Conservation (phyloP, 2,113 vertebrate genomes). For the Corythaeola cristata region DNA sequence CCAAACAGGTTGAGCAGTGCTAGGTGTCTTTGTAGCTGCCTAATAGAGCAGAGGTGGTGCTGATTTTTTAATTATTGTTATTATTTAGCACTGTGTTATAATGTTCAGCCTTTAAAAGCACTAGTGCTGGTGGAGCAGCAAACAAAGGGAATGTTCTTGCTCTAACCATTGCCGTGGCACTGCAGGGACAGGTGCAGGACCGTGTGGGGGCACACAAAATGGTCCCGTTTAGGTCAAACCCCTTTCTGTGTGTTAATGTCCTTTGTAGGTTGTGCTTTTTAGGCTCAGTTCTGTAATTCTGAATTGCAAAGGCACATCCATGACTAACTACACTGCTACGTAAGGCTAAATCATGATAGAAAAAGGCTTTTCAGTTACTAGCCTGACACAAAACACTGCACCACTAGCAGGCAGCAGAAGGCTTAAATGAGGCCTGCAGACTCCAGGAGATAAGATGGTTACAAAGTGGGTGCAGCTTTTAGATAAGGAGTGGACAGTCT, state of each 20-base stretch:
- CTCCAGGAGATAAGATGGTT: neutral
- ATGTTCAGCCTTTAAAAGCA: neutral
- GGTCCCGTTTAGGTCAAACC: neutral
- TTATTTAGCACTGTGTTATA: neutral
- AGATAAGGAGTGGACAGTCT: neutral
- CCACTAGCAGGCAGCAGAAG: conserved; percentile 24
- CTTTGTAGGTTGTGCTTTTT: neutral
- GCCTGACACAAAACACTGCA: neutral
- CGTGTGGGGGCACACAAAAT: neutral
- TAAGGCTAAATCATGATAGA: neutral
- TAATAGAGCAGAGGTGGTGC: neutral
- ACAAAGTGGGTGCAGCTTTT: neutral
- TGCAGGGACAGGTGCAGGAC: neutral
- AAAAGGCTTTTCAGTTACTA: neutral
- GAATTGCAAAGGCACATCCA: neutral
- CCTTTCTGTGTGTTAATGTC: neutral
- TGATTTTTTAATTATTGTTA: neutral
- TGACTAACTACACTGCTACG: neutral
- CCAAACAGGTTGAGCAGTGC: neutral
- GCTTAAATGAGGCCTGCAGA: neutral
- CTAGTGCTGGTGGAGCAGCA: neutral
- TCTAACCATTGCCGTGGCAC: neutral
- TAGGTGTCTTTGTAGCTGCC: neutral
- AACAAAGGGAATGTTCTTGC: neutral
- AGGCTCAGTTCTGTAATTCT: neutral